Conservation (phyloP, 1,140 invertebrate species). For the Acromyrmex echinatior region DNA sequence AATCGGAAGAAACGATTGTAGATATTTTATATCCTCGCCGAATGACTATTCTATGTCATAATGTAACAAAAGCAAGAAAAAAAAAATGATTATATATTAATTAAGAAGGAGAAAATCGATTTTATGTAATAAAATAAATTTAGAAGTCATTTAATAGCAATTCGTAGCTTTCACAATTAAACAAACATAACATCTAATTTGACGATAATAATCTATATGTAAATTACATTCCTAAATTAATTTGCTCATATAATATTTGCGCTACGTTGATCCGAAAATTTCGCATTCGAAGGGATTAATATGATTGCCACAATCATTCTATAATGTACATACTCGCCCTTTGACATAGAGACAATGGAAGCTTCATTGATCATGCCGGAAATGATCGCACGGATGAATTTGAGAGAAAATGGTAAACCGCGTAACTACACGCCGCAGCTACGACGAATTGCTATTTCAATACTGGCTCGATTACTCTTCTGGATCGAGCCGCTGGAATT, state of each 20-base stretch:
- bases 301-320: conserved; percentile 14
- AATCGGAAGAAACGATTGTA: conserved; percentile 61
- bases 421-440: conserved; percentile 46
- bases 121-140: background rate
- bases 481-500: conserved; percentile 65
- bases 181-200: conserved; percentile 3
- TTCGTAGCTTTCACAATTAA: background rate
- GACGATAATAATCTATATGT: conserved; percentile 1
- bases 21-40: conserved; percentile 16
- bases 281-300: background rate
- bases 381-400: conserved; percentile 59
- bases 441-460: conserved; percentile 65
- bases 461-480: conserved; percentile 62
- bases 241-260: conserved; percentile 10
- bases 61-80: background rate
- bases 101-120: background rate
- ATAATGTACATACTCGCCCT: background rate
- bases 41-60: conserved; percentile 15
- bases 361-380: conserved; percentile 38
- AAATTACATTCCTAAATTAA: conserved; percentile 18
- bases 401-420: conserved; percentile 63
- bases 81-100: conserved; percentile 2
- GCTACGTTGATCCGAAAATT: background rate
- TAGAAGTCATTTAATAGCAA: background rate
- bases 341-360: conserved; percentile 14